Percentiles rank a stretch among this genome's conserved stretches.
Evolutionary conservation across 2,888 invertebrate genomes (phyloP).

Genomic region (Colostygia pectinataria): DNA sequence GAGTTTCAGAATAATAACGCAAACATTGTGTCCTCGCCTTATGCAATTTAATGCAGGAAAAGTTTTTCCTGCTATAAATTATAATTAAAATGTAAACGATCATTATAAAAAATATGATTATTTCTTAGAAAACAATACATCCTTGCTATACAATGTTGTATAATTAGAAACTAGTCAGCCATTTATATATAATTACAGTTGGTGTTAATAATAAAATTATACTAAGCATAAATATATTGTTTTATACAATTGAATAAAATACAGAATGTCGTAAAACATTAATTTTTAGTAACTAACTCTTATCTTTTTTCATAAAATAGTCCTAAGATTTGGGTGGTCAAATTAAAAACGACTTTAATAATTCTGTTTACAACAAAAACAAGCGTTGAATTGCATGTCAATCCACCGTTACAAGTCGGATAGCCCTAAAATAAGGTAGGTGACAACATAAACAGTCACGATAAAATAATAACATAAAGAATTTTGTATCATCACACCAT

Average conservation of each 20-base stretch:
- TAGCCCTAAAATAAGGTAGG: background rate
- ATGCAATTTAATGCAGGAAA: constrained; percentile 5
- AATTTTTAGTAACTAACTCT: too few species aligned
- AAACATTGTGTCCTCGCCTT: constrained; percentile 5
- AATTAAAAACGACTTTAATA: too few species aligned
- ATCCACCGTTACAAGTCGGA: background rate
- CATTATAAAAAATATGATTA: constrained; percentile 17
- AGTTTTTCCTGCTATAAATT: constrained; percentile 18
- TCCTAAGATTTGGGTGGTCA: too few species aligned
- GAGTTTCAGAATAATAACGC: too few species aligned
- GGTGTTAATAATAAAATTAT: too few species aligned
- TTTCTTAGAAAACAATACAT: constrained; percentile 23
- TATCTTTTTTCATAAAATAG: constrained; percentile 6
- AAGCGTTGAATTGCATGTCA: background rate
- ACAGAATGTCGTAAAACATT: too few species aligned
- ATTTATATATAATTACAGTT: constrained; percentile 14
- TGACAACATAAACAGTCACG: background rate
- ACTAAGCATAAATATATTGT: too few species aligned
- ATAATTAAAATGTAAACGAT: constrained; percentile 16
- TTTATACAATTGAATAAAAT: too few species aligned
- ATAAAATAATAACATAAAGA: background rate
- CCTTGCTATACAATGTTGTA: constrained; percentile 17
- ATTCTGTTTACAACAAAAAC: background rate
- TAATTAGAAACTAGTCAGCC: constrained; percentile 17
- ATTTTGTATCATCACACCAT: background rate